Conservation (phyloP, 2,113 vertebrate species). For the Balaeniceps rex region DNA sequence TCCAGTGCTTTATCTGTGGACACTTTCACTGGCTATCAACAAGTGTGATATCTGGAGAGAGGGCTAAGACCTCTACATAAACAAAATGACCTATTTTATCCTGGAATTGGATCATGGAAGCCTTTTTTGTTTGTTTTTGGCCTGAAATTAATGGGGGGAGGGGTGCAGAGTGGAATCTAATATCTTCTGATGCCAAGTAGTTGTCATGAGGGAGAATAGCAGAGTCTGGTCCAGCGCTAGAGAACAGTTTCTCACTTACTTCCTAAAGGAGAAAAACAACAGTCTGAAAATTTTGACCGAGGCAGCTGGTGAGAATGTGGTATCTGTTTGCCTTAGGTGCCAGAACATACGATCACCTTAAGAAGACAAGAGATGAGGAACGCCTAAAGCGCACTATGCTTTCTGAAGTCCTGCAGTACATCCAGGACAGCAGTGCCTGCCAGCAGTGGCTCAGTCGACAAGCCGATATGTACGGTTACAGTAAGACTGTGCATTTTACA, state of each 20-base stretch:
- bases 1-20: neutral
- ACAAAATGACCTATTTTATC: neutral
- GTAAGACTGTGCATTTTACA: neutral
- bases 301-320: neutral
- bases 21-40: neutral
- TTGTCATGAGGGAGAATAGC: neutral
- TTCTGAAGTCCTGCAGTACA: slow-evolving; percentile 93
- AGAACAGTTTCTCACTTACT: neutral
- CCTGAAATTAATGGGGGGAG: neutral
- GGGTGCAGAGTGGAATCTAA: neutral
- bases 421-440: slow-evolving; percentile 93
- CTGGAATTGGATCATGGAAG: neutral
- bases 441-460: slow-evolving; percentile 98
- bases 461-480: slow-evolving; percentile 86
- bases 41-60: neutral
- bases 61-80: neutral
- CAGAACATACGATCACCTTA: slow-evolving; percentile 88
- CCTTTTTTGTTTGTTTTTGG: neutral
- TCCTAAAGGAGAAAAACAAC: neutral
- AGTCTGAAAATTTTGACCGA: rapidly evolving
- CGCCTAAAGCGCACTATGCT: slow-evolving; percentile 92
- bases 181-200: neutral
- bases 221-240: neutral
- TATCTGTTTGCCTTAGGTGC: slow-evolving; percentile 76
- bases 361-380: slow-evolving; percentile 89